Evolutionary conservation across 30 jellyfish, hydroid and myxozoan species (phyloP), one percentile per base, ranked within the genome.

Genomic region (Rhopilema esculentum): DNA sequence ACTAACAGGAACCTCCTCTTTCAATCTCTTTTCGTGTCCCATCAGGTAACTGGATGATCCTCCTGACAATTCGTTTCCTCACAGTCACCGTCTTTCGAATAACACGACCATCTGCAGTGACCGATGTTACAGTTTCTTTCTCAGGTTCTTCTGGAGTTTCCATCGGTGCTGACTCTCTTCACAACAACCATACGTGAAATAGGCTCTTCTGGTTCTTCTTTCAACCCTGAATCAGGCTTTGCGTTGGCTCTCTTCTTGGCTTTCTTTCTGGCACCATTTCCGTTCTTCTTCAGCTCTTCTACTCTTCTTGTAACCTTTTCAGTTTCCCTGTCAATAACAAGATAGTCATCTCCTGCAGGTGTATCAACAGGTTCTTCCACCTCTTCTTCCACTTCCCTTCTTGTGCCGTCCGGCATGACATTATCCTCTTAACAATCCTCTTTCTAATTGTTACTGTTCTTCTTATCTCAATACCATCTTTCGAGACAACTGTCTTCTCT

Each of bases 11-110:
- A 85, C 96, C 65, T 76, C 93, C 49, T 91, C 97, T 74, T n/a
- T 91, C 97, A 8, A 91, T 89, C 51, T 84, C 96, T 48, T 83
- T 70, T 67, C 92, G 77, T 8, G 96, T 76, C 32, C 97, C 97
- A 77, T 91, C 97, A 1, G 97, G 96, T 31, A 84, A 69, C 0
- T 27, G 84, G 69, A 91, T 80, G 57, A 83, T 68, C 57, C 86
- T 91, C 57, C 92, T 91, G 0, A 91, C 88, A 40, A 91, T 83
- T 6, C 95, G 64, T 65, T 85, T 84, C 64, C 88, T 84, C 72
- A 85, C 77, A 33, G 89, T 85, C 19, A 74, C 73, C 17, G 92
- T 69, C 89, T 67, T 91, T 25, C 78, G 69, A 8, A 84, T 86
- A 25, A 70, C 76, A 32, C 91, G 83, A 27, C 91, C 91, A 28